These are phyloP conservation scores for Lordiphosa stackelbergi DNA, from an alignment of 1,140 invertebrate genomes.

Conservation along the genomic window DNA sequence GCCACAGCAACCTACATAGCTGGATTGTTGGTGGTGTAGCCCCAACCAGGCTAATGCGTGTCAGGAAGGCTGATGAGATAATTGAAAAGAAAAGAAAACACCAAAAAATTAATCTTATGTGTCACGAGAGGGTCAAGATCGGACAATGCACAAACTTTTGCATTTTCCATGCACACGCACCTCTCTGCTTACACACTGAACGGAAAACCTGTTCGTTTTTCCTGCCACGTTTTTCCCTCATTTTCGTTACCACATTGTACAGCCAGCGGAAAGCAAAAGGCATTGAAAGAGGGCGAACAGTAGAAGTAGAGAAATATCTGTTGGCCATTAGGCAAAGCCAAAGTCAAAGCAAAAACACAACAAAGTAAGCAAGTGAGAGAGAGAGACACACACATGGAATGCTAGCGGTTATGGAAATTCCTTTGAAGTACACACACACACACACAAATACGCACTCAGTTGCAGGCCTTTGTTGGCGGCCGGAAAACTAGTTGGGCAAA, in stretches of 20 bases:
- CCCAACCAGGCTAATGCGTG: slow-evolving; percentile 29
- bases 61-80: slow-evolving; percentile 56
- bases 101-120: slow-evolving; percentile 41
- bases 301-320: slow-evolving; percentile 34
- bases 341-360: slow-evolving; percentile 21
- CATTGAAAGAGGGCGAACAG: slow-evolving; percentile 43
- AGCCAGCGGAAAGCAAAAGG: slow-evolving; percentile 66
- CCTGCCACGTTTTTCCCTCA: slow-evolving; percentile 55
- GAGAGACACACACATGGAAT: slow-evolving; percentile 46
- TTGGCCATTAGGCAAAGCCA: slow-evolving; percentile 53
- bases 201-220: slow-evolving; percentile 61
- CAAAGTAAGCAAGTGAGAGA: background rate
- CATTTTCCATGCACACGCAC: slow-evolving; percentile 56
- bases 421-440: slow-evolving; percentile 47
- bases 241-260: slow-evolving; percentile 60
- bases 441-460: slow-evolving; percentile 16
- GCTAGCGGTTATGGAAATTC: slow-evolving; percentile 75
- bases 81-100: slow-evolving; percentile 49
- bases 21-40: slow-evolving; percentile 32
- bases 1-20: slow-evolving; percentile 68
- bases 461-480: slow-evolving; percentile 29
- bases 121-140: slow-evolving; percentile 55
- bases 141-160: slow-evolving; percentile 39
- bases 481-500: slow-evolving; percentile 40
- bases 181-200: slow-evolving; percentile 11